Base-by-base conservation (phyloP, 1,140 invertebrate genomes). In the Druon quercuslanigerum region DNA sequence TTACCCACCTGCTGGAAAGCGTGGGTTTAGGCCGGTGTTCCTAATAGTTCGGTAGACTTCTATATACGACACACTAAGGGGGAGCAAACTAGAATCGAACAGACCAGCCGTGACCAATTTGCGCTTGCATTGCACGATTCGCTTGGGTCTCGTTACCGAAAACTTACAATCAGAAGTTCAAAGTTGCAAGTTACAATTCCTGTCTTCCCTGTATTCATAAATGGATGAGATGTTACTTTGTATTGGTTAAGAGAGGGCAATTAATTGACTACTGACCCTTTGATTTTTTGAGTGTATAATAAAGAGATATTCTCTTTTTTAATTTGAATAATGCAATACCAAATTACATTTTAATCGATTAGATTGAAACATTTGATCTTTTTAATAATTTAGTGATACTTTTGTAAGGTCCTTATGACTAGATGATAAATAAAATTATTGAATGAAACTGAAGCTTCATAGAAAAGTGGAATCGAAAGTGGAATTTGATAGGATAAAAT, bases 61-160 rank as follows among this genome's bases (percentile, higher is more conserved):
- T 79, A 84, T 82, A 81, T 79, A 77, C 60, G 79, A 73, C 79
- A 79, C 72, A 79, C 60, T 78, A 82, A 81, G 79, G 80, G 79
- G 75, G 81, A 81, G 75, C 78, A 78, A 82, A 80, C 81, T 81
- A 79, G 85, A 86, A 89, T 90, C 86, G 86, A 88, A 84, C 85
- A 87, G 87, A 90, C 89, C 89, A 91, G 85, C 89, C 89, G 89
- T 90, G 88, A 90, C 89, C 90, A 91, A 91, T 91, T 91, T 90
- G 89, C 89, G 90, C 89, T 87, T 66, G 84, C 86, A 88, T 87
- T 84, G 82, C 51, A 73, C 73, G 70, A 77, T 78, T 78, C 74
- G 79, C 72, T 57, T 72, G 74, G 72, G 13, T 16, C 25, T 66
- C 60, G 60, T 66, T 71, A 56, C 78, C 54, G 75, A 77, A 66